phyloP scores from a whole-genome alignment of 92 coral and sea anemone genomes.

The Epizoanthus rinbou region DNA sequence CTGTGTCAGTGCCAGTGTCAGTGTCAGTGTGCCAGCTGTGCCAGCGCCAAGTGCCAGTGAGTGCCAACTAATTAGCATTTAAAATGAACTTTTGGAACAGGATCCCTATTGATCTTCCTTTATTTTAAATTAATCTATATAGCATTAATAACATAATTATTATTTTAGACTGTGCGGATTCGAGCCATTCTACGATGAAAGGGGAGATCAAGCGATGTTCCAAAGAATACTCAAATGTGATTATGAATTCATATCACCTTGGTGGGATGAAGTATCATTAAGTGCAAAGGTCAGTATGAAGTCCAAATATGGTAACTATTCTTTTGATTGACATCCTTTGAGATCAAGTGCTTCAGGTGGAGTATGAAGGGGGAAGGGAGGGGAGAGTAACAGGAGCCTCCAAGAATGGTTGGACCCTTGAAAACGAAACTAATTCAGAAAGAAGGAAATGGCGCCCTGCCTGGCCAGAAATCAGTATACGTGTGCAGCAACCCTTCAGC shows the following conservation, averaged over 20 bases:
- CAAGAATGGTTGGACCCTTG: too few relatives aligned
- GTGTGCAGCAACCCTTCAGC: too few relatives aligned
- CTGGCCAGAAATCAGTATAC: too few relatives aligned
- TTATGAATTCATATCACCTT: constrained; percentile 85
- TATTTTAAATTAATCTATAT: too few relatives aligned
- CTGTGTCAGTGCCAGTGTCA: background rate
- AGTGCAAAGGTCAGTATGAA: constrained; percentile 82
- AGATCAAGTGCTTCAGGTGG: background rate
- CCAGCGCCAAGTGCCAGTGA: too few relatives aligned
- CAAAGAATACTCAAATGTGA: constrained; percentile 96
- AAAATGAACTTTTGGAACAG: too few relatives aligned
- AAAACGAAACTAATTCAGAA: too few relatives aligned
- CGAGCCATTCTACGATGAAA: constrained; percentile 97
- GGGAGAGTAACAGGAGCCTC: too few relatives aligned
- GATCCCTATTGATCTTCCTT: too few relatives aligned
- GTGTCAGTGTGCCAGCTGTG: background rate
- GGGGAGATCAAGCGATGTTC: constrained; percentile 98
- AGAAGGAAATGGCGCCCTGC: too few relatives aligned
- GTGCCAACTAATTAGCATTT: too few relatives aligned
- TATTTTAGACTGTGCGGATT: constrained; percentile 88
- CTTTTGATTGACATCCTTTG: background rate
- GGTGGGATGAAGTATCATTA: constrained; percentile 98
- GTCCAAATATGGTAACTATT: background rate
- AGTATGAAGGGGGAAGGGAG: too few relatives aligned
- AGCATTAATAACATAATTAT: background rate